A percentile compares a stretch with the other conserved stretches of the same genome.
Conservation (phyloP, 2,113 vertebrate genomes). For the Piprites chloris region DNA sequence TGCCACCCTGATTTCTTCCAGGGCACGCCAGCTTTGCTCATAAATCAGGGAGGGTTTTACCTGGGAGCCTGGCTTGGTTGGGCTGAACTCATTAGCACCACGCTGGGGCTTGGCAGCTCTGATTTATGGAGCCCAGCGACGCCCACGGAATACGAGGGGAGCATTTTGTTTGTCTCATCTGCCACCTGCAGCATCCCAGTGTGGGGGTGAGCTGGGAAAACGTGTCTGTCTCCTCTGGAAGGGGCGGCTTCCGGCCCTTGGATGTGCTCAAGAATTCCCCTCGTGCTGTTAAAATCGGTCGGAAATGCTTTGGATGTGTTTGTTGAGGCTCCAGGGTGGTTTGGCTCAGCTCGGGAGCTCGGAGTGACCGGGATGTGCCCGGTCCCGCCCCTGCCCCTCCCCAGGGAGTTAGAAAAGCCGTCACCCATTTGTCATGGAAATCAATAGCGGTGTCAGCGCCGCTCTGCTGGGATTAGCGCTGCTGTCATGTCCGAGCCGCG, state of each 20-base stretch:
- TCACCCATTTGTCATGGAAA: background rate
- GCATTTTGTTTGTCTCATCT: background rate
- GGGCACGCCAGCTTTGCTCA: background rate
- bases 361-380: background rate
- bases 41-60: constrained; percentile 30
- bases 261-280: background rate
- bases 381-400: background rate
- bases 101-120: constrained; percentile 19
- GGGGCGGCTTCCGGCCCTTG: background rate
- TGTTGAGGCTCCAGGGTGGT: background rate
- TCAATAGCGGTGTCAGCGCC: background rate
- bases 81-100: background rate
- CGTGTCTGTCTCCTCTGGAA: fast-evolving
- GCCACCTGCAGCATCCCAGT: background rate
- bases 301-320: background rate
- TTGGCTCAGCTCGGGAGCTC: background rate
- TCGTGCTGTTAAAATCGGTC: background rate
- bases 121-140: background rate
- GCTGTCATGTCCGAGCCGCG: background rate
- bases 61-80: fast-evolving
- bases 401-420: background rate
- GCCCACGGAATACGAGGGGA: background rate
- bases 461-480: background rate
- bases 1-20: background rate
- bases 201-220: background rate